Percentiles rank a stretch among this genome's conserved stretches.
phyloP scores from a whole-genome alignment of 2,113 vertebrate genomes.

The Pygoscelis antarcticus region DNA sequence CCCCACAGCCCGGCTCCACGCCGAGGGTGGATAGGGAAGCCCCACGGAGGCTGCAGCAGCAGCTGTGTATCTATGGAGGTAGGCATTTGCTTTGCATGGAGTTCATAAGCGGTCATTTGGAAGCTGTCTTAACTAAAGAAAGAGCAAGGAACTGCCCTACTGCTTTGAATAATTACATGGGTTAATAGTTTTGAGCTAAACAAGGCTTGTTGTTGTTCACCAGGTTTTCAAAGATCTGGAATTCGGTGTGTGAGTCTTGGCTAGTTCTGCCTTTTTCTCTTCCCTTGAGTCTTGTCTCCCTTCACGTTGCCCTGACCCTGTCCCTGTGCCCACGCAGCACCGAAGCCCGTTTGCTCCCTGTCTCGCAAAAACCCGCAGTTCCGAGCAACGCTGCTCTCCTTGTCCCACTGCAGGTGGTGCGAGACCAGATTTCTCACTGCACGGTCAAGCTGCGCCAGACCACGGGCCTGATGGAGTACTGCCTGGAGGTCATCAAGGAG shows the following conservation, averaged over 20 bases:
- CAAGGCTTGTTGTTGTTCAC: not conserved
- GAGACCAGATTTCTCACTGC: slow-evolving; percentile 98
- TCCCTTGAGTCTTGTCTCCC: not conserved
- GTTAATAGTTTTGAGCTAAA: not conserved
- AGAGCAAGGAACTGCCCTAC: not conserved
- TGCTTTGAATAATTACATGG: not conserved
- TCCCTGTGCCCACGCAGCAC: not conserved
- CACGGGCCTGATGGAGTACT: slow-evolving; percentile 98
- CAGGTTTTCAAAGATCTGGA: not conserved
- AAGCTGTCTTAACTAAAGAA: not conserved
- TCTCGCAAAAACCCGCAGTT: not conserved
- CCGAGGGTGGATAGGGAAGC: not conserved
- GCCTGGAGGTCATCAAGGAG: slow-evolving; percentile 98
- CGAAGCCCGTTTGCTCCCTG: fast-evolving
- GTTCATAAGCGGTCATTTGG: not conserved
- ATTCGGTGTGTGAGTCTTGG: fast-evolving
- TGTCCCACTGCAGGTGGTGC: slow-evolving; percentile 84
- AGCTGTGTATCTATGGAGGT: fast-evolving
- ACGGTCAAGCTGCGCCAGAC: slow-evolving; percentile 98
- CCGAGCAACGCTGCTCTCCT: not conserved
- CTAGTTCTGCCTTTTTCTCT: not conserved
- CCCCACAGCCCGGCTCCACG: fast-evolving
- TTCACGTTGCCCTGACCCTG: fast-evolving
- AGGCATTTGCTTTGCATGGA: not conserved
- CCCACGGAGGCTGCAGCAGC: not conserved